Percentiles rank a stretch among this genome's conserved stretches.
Evolutionary conservation across 2,797 vertebrate genomes (phyloP).

Genomic region (Gallinago nigripennis): DNA sequence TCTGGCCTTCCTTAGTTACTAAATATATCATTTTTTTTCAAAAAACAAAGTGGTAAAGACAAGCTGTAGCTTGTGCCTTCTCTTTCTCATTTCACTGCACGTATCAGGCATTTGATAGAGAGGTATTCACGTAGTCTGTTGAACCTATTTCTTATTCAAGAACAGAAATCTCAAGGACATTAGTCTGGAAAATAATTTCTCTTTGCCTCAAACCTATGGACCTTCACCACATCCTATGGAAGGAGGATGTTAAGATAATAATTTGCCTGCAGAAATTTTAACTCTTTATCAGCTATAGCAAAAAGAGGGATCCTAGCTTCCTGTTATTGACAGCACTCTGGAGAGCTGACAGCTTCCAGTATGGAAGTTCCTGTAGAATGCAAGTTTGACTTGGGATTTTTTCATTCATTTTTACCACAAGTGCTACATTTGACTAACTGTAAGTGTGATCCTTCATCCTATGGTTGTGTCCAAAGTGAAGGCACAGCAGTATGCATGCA

Average conservation of each 20-base stretch:
- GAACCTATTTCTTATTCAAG: background rate
- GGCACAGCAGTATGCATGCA: too few species aligned
- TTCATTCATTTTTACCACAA: background rate
- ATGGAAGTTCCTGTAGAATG: background rate
- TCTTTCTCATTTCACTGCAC: background rate
- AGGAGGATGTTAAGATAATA: background rate
- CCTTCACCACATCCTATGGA: background rate
- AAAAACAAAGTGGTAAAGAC: background rate
- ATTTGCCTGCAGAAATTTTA: background rate
- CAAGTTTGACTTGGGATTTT: background rate
- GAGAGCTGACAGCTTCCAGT: background rate
- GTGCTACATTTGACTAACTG: background rate
- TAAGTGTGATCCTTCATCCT: background rate
- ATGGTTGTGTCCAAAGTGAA: background rate
- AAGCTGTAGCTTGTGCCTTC: background rate
- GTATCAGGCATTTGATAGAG: background rate
- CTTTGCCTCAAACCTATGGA: background rate
- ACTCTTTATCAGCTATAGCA: background rate
- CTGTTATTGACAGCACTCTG: background rate
- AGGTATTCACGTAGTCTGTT: background rate
- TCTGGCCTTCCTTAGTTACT: background rate
- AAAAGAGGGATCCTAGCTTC: background rate
- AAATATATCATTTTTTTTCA: background rate
- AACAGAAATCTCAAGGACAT: background rate
- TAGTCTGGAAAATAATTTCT: background rate